Conservation (phyloP, 2,797 vertebrate genomes). For the Microctenopoma stevenorrisi region DNA sequence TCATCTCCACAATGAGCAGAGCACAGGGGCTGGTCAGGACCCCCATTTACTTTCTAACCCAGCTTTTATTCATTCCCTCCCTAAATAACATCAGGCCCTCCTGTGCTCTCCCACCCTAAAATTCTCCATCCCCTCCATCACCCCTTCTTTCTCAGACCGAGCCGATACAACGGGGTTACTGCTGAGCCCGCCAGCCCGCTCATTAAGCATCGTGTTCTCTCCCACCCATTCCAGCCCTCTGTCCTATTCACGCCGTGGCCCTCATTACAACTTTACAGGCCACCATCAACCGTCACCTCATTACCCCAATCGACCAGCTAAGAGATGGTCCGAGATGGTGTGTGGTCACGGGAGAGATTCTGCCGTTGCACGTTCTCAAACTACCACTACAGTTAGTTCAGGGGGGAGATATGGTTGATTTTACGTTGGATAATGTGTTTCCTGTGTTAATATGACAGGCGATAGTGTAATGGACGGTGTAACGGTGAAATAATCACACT, state of each 20-base stretch:
- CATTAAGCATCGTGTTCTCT: constrained; percentile 79
- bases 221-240: constrained; percentile 71
- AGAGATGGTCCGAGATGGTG: constrained; percentile 42
- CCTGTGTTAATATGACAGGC: not conserved
- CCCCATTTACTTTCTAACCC: constrained; percentile 80
- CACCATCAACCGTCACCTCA: constrained; percentile 71
- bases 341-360: constrained; percentile 46
- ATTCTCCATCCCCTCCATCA: constrained; percentile 71
- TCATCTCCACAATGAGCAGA: constrained; percentile 79
- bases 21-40: constrained; percentile 79
- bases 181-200: constrained; percentile 69
- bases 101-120: constrained; percentile 72
- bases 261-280: constrained; percentile 80
- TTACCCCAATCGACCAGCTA: constrained; percentile 58
- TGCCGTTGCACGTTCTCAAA: constrained; percentile 42
- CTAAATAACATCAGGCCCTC: constrained; percentile 77
- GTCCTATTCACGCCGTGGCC: constrained; percentile 63
- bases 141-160: constrained; percentile 59
- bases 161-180: constrained; percentile 72
- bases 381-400: not conserved
- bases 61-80: constrained; percentile 79
- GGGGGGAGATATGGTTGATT: not conserved
- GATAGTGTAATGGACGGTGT: too few species aligned
- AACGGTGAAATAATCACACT: not conserved
- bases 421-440: not conserved